A percentile compares a stretch with the other conserved stretches of the same genome.
Conservation (phyloP, 2,113 vertebrate genomes). For the Lasiurus cinereus region DNA sequence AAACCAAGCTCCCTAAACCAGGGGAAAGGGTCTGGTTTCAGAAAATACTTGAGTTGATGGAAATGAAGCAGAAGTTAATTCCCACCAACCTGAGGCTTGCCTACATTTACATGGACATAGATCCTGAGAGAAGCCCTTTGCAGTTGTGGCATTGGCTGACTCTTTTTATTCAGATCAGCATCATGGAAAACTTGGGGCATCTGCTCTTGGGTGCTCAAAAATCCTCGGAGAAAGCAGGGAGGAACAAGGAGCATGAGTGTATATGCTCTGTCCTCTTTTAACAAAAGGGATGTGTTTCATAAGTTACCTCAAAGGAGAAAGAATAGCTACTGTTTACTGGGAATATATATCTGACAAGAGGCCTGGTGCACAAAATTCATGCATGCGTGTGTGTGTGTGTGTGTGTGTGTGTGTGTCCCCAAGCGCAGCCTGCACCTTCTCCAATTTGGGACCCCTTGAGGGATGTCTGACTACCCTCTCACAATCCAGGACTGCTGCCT, state of each 20-base stretch:
- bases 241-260: neutral
- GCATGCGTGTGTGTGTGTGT: too few relatives aligned
- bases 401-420: too few relatives aligned
- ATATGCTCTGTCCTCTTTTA: neutral
- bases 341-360: neutral
- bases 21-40: neutral
- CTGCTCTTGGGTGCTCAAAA: neutral
- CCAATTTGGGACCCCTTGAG: too few relatives aligned
- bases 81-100: neutral
- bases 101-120: neutral
- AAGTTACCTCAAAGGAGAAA: neutral
- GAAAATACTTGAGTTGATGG: neutral
- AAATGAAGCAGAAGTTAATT: neutral
- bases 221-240: neutral
- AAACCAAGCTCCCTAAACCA: neutral
- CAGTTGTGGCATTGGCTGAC: too few relatives aligned
- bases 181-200: neutral
- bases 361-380: too few relatives aligned
- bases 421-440: too few relatives aligned
- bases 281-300: neutral
- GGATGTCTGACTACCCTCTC: too few relatives aligned
- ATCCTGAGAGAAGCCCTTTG: neutral
- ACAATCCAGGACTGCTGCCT: too few relatives aligned
- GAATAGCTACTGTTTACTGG: neutral
- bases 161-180: neutral